Percentiles rank a stretch among this genome's conserved stretches.
Evolutionary conservation across 2,797 vertebrate species (phyloP).

Genomic region (Hydrolagus colliei): DNA sequence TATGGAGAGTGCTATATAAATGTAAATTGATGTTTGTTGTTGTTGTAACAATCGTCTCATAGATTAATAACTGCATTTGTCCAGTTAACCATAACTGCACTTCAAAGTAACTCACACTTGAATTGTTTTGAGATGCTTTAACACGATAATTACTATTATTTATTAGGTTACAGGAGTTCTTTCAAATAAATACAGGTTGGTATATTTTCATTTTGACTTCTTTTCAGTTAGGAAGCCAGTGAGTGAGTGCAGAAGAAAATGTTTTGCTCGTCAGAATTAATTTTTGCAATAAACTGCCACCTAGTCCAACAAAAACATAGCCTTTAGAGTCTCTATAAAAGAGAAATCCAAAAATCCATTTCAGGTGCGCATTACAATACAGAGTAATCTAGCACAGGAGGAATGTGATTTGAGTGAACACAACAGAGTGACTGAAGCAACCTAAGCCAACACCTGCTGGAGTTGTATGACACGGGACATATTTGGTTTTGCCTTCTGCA

Average conservation of each 20-base stretch:
- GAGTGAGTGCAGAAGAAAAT: not conserved
- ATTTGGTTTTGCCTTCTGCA: not conserved
- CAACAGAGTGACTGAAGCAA: not conserved
- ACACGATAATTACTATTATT: too few species aligned
- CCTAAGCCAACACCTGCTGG: not conserved
- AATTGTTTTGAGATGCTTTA: too few species aligned
- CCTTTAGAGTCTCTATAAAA: not conserved
- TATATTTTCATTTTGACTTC: too few species aligned
- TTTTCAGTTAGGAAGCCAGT: not conserved
- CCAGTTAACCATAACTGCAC: too few species aligned
- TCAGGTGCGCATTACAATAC: not conserved
- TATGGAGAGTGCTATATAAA: too few species aligned
- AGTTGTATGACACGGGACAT: not conserved
- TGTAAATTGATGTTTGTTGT: too few species aligned
- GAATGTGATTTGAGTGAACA: not conserved
- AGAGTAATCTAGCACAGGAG: not conserved
- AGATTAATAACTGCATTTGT: too few species aligned
- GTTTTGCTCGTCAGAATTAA: not conserved
- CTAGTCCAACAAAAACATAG: conserved; percentile 7
- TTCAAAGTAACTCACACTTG: too few species aligned
- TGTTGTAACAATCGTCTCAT: too few species aligned
- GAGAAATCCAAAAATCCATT: not conserved
- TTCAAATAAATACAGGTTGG: too few species aligned
- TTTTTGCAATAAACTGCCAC: conserved; percentile 10
- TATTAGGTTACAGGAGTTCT: too few species aligned